A percentile compares a stretch with the other conserved stretches of the same genome.
Evolutionary conservation across 2,797 vertebrate genomes (phyloP).

Genomic region (Hemitrygon akajei): DNA sequence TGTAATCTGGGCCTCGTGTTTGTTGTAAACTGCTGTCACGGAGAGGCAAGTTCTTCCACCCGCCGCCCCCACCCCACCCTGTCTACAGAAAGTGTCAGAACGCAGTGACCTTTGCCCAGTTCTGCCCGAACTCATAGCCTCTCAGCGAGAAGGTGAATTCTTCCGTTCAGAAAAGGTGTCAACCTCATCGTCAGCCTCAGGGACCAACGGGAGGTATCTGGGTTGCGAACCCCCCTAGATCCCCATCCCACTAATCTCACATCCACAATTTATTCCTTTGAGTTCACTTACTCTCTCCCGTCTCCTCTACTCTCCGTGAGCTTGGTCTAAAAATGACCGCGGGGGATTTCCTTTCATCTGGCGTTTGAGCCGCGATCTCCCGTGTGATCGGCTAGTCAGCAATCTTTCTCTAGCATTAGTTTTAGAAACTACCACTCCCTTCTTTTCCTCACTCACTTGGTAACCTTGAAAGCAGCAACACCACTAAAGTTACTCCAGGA

Average conservation of each 20-base stretch:
- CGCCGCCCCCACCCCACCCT: no score
- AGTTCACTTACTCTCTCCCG: no score
- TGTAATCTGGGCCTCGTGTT: no score
- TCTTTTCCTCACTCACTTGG: background rate
- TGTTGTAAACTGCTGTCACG: no score
- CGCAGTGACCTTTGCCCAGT: no score
- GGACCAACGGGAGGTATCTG: background rate
- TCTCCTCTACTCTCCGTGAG: background rate
- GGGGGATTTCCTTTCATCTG: background rate
- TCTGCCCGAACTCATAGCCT: no score
- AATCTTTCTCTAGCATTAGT: no score
- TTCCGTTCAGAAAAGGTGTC: background rate
- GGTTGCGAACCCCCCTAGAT: background rate
- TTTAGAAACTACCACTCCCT: background rate
- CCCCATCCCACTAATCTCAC: no score
- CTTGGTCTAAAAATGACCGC: background rate
- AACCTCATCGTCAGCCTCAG: background rate
- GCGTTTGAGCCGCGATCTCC: background rate
- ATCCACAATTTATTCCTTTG: background rate
- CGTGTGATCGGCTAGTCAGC: background rate
- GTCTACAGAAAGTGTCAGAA: no score
- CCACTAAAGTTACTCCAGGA: no score
- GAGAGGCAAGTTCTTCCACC: no score
- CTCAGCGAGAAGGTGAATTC: background rate
- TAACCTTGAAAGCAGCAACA: no score